phyloP scores from a whole-genome alignment of 2,797 vertebrate species.

The Notoglanidium macrostoma region DNA sequence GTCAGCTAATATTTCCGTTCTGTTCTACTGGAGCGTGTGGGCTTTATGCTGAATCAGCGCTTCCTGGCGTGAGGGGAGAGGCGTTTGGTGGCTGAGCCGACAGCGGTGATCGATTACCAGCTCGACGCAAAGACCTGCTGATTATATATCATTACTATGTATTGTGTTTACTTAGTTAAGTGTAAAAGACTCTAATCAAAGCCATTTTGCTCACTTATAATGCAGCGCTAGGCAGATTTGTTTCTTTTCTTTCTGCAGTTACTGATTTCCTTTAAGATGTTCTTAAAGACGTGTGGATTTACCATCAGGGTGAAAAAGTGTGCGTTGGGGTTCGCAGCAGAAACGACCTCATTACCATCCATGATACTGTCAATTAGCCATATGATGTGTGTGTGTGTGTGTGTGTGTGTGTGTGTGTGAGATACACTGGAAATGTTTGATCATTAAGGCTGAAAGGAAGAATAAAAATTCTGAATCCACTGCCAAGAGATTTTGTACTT shows the following conservation, averaged over 20 bases:
- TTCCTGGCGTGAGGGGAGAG: conserved; percentile 29
- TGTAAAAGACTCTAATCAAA: conserved; percentile 57
- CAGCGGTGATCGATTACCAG: conserved; percentile 57
- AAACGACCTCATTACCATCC: background rate
- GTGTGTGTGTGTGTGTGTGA: conserved; percentile 8
- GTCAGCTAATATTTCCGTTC: conserved; percentile 50
- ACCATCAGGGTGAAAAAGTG: background rate
- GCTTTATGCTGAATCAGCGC: conserved; percentile 54
- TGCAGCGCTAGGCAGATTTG: conserved; percentile 13
- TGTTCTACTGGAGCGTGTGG: conserved; percentile 17
- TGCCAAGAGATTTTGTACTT: background rate
- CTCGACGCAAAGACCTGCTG: conserved; percentile 38
- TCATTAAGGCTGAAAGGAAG: background rate
- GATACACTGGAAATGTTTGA: background rate
- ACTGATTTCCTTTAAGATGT: background rate
- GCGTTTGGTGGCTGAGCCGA: conserved; percentile 48
- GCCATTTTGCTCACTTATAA: conserved; percentile 48
- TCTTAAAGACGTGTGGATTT: no score
- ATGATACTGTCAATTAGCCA: background rate
- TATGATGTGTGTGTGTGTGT: background rate
- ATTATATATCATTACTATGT: conserved; percentile 64
- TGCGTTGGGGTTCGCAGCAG: background rate
- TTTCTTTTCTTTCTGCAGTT: background rate
- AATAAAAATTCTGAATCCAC: background rate
- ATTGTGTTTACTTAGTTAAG: conserved; percentile 63